Conservation (phyloP, 2,113 vertebrate genomes). For the Cathartes aura region DNA sequence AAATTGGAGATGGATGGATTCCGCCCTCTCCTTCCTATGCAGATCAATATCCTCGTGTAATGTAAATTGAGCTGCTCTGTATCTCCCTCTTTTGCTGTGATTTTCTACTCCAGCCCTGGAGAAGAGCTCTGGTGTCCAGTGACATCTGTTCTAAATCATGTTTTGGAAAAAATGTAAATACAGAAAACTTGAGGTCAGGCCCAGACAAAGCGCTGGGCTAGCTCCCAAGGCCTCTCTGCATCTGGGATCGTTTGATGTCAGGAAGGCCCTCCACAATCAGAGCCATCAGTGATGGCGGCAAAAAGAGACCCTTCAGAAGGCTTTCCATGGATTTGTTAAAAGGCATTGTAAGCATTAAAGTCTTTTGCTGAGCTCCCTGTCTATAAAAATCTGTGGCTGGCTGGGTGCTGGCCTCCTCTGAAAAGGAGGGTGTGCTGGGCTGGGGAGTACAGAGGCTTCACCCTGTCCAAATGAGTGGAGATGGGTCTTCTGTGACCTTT, state of each 20-base stretch:
- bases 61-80: not conserved
- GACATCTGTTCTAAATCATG: constrained; percentile 54
- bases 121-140: constrained; percentile 27
- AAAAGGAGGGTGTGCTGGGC: not conserved
- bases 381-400: not conserved
- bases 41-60: not conserved
- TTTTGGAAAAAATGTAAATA: constrained; percentile 38
- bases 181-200: constrained; percentile 42
- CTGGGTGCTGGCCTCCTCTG: not conserved
- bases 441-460: not conserved
- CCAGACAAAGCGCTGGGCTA: constrained; percentile 34
- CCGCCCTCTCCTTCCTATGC: not conserved
- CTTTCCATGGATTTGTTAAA: not conserved
- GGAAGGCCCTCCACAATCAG: not conserved
- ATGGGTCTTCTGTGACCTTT: not conserved
- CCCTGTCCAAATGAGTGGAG: not conserved
- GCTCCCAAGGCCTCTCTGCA: constrained; percentile 2
- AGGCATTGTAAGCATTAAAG: not conserved
- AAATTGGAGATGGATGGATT: not conserved
- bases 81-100: constrained; percentile 11
- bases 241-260: constrained; percentile 49
- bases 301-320: not conserved
- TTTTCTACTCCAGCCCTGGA: constrained; percentile 22
- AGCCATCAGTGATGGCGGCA: not conserved
- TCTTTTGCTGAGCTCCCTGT: not conserved